These are phyloP conservation scores for Hypanus sabinus DNA, from an alignment of 2,113 vertebrate species.

Conservation along the genomic window DNA sequence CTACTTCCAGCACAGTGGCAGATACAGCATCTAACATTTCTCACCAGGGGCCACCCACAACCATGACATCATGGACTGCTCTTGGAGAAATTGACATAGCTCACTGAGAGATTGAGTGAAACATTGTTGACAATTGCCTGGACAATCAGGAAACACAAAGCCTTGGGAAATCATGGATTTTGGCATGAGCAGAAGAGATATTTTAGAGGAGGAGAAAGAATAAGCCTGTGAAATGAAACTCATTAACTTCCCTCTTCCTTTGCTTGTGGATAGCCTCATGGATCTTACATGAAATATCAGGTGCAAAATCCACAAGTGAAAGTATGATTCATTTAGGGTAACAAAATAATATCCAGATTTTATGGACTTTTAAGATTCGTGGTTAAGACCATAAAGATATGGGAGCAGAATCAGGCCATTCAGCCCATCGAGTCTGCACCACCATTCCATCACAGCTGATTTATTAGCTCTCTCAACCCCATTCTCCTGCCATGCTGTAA, in stretches of 20 bases:
- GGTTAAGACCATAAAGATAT: background rate
- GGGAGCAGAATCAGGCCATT: no score
- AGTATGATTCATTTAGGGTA: background rate
- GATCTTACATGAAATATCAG: background rate
- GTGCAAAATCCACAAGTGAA: background rate
- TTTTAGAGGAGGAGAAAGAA: no score
- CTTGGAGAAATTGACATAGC: background rate
- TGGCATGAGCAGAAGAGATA: no score
- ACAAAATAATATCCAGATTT: background rate
- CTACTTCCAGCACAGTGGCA: background rate
- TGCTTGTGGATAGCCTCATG: background rate
- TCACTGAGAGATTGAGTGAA: background rate
- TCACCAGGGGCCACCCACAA: background rate
- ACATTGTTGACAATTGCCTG: no score
- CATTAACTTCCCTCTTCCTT: background rate
- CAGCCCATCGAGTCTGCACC: no score
- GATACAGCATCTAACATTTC: background rate
- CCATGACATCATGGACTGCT: background rate
- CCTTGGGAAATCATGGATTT: no score
- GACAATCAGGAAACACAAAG: no score
- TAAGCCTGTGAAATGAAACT: background rate
- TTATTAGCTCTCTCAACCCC: no score
- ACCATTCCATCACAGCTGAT: no score
- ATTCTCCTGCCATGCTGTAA: background rate
- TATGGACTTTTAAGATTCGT: background rate